A percentile compares a stretch with the other conserved stretches of the same genome.
Evolutionary conservation across 2,888 invertebrate genomes (phyloP).

Genomic region (Platycheirus rosarum): DNA sequence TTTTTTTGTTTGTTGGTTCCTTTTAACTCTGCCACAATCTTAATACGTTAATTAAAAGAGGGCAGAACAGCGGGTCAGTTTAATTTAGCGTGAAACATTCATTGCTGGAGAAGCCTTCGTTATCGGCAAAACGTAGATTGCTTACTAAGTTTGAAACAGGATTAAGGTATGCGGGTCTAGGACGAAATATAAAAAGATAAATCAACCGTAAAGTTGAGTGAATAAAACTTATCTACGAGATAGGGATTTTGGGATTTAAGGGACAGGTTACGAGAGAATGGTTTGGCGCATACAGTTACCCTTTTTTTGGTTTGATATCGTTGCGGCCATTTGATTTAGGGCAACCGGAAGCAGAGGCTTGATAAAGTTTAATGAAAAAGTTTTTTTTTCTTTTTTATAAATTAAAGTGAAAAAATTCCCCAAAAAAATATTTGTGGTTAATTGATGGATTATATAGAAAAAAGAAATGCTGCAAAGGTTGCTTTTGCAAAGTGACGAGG

Average conservation of each 20-base stretch:
- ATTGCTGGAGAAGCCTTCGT: conserved; percentile 6
- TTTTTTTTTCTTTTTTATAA: neutral
- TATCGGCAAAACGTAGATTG: conserved; percentile 39
- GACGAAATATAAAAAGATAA: conserved; percentile 34
- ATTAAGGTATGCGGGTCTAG: neutral
- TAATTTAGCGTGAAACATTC: conserved; percentile 26
- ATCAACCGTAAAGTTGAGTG: conserved; percentile 61
- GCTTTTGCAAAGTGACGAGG: conserved; percentile 55
- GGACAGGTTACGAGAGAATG: conserved; percentile 36
- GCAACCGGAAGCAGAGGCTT: conserved; percentile 21
- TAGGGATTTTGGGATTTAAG: conserved; percentile 38
- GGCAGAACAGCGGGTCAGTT: neutral
- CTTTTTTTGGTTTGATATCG: neutral
- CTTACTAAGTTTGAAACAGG: conserved; percentile 25
- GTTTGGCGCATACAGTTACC: conserved; percentile 16
- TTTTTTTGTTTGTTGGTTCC: no score
- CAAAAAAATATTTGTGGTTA: conserved; percentile 49
- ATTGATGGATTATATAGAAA: conserved; percentile 68
- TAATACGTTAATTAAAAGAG: conserved; percentile 41
- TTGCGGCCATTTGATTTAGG: conserved; percentile 21
- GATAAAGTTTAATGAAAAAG: conserved; percentile 68
- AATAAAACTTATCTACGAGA: conserved; percentile 63
- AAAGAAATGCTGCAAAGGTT: conserved; percentile 33
- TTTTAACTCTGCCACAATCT: conserved; percentile 40
- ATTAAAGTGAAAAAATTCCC: conserved; percentile 2